Evolutionary conservation across 1,140 invertebrate genomes (phyloP), one percentile per base, ranked within the genome.

Genomic region (Musca vetustissima): DNA sequence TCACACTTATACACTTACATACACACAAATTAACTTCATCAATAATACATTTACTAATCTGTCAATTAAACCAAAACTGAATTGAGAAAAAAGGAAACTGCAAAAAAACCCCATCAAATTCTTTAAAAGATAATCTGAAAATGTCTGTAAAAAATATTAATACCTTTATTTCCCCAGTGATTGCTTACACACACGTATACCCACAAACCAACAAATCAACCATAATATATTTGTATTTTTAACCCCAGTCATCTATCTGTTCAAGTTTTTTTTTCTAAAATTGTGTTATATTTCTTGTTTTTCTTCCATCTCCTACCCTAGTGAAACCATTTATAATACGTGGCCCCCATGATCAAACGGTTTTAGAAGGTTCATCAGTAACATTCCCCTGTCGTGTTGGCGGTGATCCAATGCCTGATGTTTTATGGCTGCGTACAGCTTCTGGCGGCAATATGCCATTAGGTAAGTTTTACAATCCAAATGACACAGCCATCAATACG

Each of bases 301-400:
- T 13, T 43, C 36, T 43, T n/a, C n/a, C n/a, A n/a, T n/a, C 36
- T 43, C 36, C 36, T 2, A 2, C 36, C n/a, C 67, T 36, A 93
- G 91, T 92, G 71, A 93, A 93, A 83, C 93, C 93, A 49, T 92
- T 89, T 82, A 88, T 95, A 80, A 89, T 93, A 69, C 87, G 88
- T 74, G 88, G 90, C 1, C 93, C 93, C 1, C 87, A 91, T 75
- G 91, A 95, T 81, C 85, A 90, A 65, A 88, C 88, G 15, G 89
- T 89, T 0, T 79, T 92, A 65, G 88, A 89, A 25, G 90, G 90
- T 19, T 87, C 89, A 24, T 91, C 89, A 52, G 92, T 93, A 17
- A 91, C 89, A 28, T 91, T 96, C 79, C 88, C 92, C 70, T 96
- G 94, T 79, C 84, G 85, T 21, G 89, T 90, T 72, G 90, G 89